Evolutionary conservation across 2,888 invertebrate species (phyloP).

Genomic region (Liodrosophila aerea): DNA sequence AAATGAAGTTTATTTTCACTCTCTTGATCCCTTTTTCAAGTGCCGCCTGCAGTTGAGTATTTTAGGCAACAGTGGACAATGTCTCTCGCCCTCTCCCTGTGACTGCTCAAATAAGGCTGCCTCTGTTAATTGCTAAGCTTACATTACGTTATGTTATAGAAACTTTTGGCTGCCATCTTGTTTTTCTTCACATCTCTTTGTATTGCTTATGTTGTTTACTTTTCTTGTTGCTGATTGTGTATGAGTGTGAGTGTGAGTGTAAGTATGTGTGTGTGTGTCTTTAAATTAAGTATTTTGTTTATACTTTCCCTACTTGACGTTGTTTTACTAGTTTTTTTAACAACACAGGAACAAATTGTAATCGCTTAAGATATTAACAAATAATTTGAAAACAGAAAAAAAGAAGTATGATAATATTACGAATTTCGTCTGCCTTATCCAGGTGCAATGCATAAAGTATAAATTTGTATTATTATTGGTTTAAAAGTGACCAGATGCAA

Average conservation of each 20-base stretch:
- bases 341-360: conserved; percentile 74
- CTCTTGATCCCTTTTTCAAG: neutral
- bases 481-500: conserved; percentile 79
- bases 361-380: conserved; percentile 23
- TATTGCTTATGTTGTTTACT: conserved; percentile 42
- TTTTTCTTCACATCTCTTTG: conserved; percentile 2
- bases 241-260: conserved; percentile 13
- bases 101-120: too few species aligned
- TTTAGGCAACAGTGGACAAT: neutral
- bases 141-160: conserved; percentile 6
- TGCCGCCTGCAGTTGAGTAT: conserved; percentile 29
- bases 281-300: conserved; percentile 29
- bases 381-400: conserved; percentile 36
- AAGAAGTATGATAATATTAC: conserved; percentile 19
- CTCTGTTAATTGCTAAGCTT: neutral
- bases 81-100: too few species aligned
- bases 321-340: conserved; percentile 41
- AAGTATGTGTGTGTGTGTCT: conserved; percentile 12
- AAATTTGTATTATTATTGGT: conserved; percentile 73
- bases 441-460: conserved; percentile 63
- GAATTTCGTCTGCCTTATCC: conserved; percentile 18
- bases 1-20: neutral
- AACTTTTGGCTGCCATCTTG: conserved; percentile 15
- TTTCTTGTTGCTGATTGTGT: neutral
- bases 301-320: conserved; percentile 28